Evolutionary conservation across 2,113 vertebrate species (phyloP).

Genomic region (Seriola aureovittata): DNA sequence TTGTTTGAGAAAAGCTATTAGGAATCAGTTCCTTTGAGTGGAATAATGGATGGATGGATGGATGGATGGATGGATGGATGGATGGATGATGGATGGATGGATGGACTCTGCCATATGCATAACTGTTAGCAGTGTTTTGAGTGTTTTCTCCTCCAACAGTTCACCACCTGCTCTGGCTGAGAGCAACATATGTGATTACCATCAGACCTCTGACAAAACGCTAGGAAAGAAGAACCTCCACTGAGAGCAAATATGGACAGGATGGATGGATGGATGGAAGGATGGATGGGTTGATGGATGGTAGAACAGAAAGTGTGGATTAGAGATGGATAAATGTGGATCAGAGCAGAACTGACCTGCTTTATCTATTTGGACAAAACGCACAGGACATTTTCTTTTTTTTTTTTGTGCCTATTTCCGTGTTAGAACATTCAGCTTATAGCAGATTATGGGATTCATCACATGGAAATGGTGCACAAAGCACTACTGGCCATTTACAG

Average conservation of each 20-base stretch:
- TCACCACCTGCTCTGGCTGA: constrained; percentile 77
- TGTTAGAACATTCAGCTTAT: constrained; percentile 56
- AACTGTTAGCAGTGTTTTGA: constrained; percentile 50
- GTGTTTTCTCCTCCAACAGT: constrained; percentile 62
- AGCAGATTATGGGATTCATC: constrained; percentile 61
- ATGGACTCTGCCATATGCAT: constrained; percentile 38
- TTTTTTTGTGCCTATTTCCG: constrained; percentile 22
- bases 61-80: not conserved
- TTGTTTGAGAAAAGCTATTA: not conserved
- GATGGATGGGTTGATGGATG: constrained; percentile 1
- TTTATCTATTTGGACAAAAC: constrained; percentile 55
- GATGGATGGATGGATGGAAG: constrained; percentile 24
- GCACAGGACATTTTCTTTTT: constrained; percentile 19
- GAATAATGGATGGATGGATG: constrained; percentile 15
- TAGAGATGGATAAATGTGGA: constrained; percentile 58
- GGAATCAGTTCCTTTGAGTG: not conserved
- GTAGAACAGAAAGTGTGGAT: constrained; percentile 46
- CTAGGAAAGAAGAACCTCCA: constrained; percentile 66
- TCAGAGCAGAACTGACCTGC: constrained; percentile 54
- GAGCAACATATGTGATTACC: constrained; percentile 75
- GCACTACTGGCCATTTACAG: constrained; percentile 39
- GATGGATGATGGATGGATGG: constrained; percentile 1
- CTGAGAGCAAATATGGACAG: constrained; percentile 74
- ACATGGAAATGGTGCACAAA: constrained; percentile 55
- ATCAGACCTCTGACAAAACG: constrained; percentile 62